Conservation (phyloP, 2,797 vertebrate genomes). For the Hirundo rustica region DNA sequence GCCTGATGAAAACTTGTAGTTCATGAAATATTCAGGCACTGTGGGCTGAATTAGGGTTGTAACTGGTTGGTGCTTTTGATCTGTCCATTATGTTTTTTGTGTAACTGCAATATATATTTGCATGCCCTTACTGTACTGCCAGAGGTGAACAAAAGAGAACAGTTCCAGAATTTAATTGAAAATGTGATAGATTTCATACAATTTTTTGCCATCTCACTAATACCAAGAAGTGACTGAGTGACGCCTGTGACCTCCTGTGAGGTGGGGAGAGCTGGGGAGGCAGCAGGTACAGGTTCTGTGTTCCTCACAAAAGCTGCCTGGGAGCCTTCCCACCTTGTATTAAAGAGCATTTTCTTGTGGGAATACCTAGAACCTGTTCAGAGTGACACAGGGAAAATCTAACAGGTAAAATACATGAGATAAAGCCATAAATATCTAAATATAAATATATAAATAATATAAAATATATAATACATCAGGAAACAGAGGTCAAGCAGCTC, state of each 20-base stretch:
- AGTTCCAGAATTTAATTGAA: neutral
- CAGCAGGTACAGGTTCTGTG: neutral
- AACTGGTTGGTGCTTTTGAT: conserved; percentile 31
- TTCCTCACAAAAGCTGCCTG: neutral
- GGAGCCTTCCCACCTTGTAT: neutral
- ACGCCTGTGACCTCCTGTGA: neutral
- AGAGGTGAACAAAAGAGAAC: neutral
- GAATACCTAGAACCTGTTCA: neutral
- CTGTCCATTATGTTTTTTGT: conserved; percentile 11
- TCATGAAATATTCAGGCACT: conserved; percentile 38
- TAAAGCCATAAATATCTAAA: neutral
- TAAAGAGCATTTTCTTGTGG: neutral
- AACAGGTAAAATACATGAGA: neutral
- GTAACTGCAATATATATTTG: conserved; percentile 12
- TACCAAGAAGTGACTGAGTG: neutral
- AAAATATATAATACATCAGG: neutral
- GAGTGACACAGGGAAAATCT: neutral
- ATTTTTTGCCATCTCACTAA: neutral
- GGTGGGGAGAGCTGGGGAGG: neutral
- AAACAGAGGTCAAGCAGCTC: neutral
- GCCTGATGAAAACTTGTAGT: conserved; percentile 47
- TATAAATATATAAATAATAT: neutral
- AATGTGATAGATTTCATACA: neutral
- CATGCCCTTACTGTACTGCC: neutral
- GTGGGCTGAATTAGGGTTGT: conserved; percentile 18